Conservation (phyloP, 2,113 vertebrate genomes). For the Sylvia atricapilla region DNA sequence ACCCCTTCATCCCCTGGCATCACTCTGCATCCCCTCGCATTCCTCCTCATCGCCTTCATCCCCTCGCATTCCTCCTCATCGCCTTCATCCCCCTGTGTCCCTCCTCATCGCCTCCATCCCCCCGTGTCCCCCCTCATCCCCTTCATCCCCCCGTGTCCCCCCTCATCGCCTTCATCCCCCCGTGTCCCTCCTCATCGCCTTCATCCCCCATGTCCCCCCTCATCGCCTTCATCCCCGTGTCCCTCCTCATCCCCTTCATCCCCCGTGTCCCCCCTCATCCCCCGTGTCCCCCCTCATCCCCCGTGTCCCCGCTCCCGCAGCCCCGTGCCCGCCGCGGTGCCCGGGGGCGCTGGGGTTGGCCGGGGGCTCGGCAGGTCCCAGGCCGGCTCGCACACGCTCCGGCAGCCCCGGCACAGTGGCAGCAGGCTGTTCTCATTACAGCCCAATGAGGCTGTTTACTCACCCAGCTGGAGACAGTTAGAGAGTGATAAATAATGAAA, state of each 20-base stretch:
- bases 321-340: not conserved
- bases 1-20: no score
- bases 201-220: no score
- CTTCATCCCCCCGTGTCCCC: not conserved
- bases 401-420: constrained; percentile 72
- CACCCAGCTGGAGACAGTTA: constrained; percentile 88
- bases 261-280: not conserved
- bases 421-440: constrained; percentile 87
- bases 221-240: accelerated
- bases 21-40: not conserved
- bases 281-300: no score
- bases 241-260: not conserved
- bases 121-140: accelerated
- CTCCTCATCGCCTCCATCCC: not conserved
- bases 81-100: no score
- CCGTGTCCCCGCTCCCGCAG: no score
- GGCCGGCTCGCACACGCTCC: not conserved
- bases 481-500: constrained; percentile 87
- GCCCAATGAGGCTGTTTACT: constrained; percentile 91
- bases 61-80: no score
- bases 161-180: no score
- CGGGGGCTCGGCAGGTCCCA: not conserved
- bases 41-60: not conserved
- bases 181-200: no score
- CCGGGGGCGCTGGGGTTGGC: not conserved